Evolutionary conservation across 2,797 vertebrate species (phyloP).

Genomic region (Delichon dasypus): DNA sequence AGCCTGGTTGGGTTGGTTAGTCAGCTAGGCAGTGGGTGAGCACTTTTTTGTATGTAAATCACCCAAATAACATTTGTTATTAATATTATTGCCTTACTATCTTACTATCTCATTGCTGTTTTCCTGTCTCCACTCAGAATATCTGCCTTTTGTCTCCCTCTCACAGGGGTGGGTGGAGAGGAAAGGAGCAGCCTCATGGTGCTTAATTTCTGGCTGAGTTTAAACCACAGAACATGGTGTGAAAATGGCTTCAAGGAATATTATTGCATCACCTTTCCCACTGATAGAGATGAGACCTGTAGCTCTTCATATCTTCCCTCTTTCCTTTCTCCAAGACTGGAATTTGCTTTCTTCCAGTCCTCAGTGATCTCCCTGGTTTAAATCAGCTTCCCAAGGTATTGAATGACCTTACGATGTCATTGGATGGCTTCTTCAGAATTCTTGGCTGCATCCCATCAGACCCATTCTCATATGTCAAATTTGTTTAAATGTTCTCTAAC

Average conservation of each 20-base stretch:
- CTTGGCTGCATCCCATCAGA: neutral
- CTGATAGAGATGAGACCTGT: neutral
- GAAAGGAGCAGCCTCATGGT: neutral
- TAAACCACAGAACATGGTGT: neutral
- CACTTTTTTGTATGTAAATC: neutral
- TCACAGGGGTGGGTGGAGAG: neutral
- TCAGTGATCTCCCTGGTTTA: neutral
- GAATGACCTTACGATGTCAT: neutral
- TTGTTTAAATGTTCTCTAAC: neutral
- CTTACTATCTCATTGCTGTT: neutral
- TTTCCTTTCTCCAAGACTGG: neutral
- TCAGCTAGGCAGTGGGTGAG: neutral
- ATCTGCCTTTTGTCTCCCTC: neutral
- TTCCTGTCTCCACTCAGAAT: neutral
- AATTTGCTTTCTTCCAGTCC: neutral
- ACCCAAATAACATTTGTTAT: neutral
- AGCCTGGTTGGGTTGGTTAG: no score
- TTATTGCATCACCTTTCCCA: neutral
- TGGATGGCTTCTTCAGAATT: neutral
- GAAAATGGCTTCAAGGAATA: neutral
- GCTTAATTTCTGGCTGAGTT: neutral
- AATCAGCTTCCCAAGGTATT: neutral
- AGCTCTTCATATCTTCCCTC: neutral
- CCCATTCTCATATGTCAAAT: neutral
- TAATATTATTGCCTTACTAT: neutral